Evolutionary conservation across 2,888 invertebrate species (phyloP), one percentile per base, ranked within the genome.

Genomic region (Hymenopus coronatus): DNA sequence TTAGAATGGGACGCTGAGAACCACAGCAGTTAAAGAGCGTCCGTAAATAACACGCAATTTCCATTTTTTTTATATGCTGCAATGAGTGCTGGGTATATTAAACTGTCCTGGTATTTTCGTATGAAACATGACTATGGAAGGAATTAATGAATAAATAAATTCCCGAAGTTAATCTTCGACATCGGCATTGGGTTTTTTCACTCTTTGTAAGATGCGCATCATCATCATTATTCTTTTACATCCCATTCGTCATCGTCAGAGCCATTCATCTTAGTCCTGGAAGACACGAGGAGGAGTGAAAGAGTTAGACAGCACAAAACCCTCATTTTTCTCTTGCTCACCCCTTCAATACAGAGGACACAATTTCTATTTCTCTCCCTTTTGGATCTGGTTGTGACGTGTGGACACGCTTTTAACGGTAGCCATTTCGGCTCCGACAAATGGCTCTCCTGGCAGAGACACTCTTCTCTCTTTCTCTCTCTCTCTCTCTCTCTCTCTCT

Each of bases 401-500:
- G 89, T 89, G 89, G 86, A 90, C 90, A 90, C 88, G 90, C 90
- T 90, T 89, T 89, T 89, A 90, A 88, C 89, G 84, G 86, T 82
- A 82, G 87, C 82, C 87, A 87, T 87, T 87, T 87, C 87, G 87
- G 82, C 87, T 82, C 87, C 82, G 54, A 86, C 89, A 89, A 90
- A 90, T 90, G 87, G 90, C 88, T 83, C 84, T 25, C 30, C 82
- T 70, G 54, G 54, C 54, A 70, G 54, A 9, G 40, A 40, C 12
- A 40, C 40, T 40, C 12, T 12, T 40, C 15, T 15, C 20, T 40
- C 9, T 40, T 9, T 8, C 40, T 8, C 4, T 9, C 40, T 40
- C 40, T 40, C 40, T 40, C 40, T 40, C 40, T 40, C 40, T 40
- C n/a, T n/a, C n/a, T n/a, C n/a, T n/a, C n/a, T n/a, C n/a, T n/a